A percentile compares a stretch with the other conserved stretches of the same genome.
Conservation (phyloP, 2,888 invertebrate species). For the Cecidostiba fungosa region DNA sequence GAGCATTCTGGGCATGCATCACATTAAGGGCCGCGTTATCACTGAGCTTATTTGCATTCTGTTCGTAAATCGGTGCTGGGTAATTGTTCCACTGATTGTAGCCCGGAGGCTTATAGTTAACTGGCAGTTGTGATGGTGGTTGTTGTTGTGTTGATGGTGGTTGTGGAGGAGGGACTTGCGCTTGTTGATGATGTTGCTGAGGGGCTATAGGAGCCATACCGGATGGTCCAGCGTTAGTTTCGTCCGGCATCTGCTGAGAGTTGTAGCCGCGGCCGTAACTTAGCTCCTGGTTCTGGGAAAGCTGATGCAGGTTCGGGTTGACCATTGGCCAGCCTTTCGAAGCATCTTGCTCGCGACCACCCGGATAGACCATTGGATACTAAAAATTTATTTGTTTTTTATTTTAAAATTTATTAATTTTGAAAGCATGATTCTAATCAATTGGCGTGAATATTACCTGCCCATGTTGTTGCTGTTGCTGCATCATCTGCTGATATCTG, state of each 20-base stretch:
- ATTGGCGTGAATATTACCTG: conserved; percentile 55
- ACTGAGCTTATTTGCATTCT: conserved; percentile 44
- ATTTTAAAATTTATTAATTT: not conserved
- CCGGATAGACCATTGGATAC: conserved; percentile 54
- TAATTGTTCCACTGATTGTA: conserved; percentile 55
- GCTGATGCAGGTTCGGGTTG: conserved; percentile 32
- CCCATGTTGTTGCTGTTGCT: conserved; percentile 66
- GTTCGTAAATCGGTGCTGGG: conserved; percentile 46
- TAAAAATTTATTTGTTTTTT: not conserved
- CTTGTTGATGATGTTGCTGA: conserved; percentile 31
- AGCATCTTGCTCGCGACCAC: conserved; percentile 18
- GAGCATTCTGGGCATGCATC: conserved; percentile 57
- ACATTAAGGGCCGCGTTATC: conserved; percentile 49
- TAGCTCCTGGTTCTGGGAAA: conserved; percentile 12
- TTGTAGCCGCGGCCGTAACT: conserved; percentile 28
- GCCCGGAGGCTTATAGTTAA: conserved; percentile 49
- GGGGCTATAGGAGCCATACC: not conserved
- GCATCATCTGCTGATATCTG: conserved; percentile 74
- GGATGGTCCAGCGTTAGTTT: not conserved
- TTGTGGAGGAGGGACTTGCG: not conserved
- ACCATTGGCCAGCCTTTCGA: conserved; percentile 32
- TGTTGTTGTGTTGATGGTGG: conserved; percentile 29
- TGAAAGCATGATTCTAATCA: not conserved
- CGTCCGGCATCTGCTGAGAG: conserved; percentile 17
- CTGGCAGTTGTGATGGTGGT: conserved; percentile 24